Conservation (phyloP, 2,113 vertebrate genomes). For the Xiphophorus couchianus region DNA sequence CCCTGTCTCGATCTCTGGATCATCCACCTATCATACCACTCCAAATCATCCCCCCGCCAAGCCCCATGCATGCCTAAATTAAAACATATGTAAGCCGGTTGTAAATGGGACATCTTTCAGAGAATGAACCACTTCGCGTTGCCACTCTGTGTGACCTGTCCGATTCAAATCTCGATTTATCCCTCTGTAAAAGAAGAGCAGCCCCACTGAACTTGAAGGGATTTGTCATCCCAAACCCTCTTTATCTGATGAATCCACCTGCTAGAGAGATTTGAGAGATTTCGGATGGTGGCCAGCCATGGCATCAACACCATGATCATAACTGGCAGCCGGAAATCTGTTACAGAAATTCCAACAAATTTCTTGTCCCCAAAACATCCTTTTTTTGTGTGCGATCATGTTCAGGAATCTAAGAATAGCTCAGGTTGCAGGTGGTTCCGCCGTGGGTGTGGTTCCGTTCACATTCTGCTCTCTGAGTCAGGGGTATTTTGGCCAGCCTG, state of each 20-base stretch:
- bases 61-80: constrained; percentile 47
- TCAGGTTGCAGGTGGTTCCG: constrained; percentile 66
- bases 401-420: constrained; percentile 56
- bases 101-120: constrained; percentile 61
- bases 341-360: constrained; percentile 44
- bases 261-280: constrained; percentile 79
- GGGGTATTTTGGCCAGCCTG: constrained; percentile 74
- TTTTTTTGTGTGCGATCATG: constrained; percentile 38
- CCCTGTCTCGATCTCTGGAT: constrained; percentile 63
- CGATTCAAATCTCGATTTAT: constrained; percentile 73
- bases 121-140: constrained; percentile 60
- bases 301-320: constrained; percentile 39
- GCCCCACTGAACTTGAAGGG: constrained; percentile 73
- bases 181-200: constrained; percentile 67
- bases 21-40: constrained; percentile 63
- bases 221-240: constrained; percentile 79
- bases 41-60: constrained; percentile 58
- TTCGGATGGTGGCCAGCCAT: constrained; percentile 60
- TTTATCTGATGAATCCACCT: constrained; percentile 81
- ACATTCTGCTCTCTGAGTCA: constrained; percentile 72
- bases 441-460: constrained; percentile 64
- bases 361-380: constrained; percentile 30
- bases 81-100: constrained; percentile 58
- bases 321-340: constrained; percentile 43
- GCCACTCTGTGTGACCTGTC: constrained; percentile 70